Base-by-base conservation (phyloP, 2,888 invertebrate species). In the Mongoloraphidia duomilia region DNA sequence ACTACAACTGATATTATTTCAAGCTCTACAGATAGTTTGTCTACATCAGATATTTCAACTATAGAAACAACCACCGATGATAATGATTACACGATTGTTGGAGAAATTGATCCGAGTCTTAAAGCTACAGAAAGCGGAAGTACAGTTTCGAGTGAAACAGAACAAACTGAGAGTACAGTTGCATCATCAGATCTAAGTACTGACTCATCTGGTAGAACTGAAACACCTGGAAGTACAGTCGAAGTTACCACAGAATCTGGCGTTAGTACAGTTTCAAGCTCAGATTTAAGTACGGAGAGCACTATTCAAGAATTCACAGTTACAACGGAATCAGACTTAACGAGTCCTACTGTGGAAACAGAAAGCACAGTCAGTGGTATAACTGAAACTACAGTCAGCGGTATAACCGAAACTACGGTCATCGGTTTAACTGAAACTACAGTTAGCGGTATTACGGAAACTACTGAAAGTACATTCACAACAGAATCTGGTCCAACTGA, bases 291-390 rank as follows among this genome's bases (percentile, higher is more conserved):
- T 26, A 26, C 26, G 26, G 26, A 26, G 5, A 26, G 26, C 26
- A 26, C 26, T 6, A 26, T 26, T 6, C 26, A 26, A 26, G 26
- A 1, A 6, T 48, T 55, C 34, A 53, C 56, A 3, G 52, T 48
- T n/a, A 52, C 54, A 17, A 55, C 54, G 3, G 58, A 53, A 42
- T 47, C 47, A 6, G 35, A 43, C 34, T 41, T 38, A n/a, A 50
- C 57, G 17, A 50, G 41, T 34, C 56, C 43, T 49, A 55, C 58
- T 12, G 58, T 55, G 36, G 26, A 49, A 49, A 49, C 49, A 34
- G 54, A 53, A 46, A 10, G 36, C 34, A 49, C 49, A 9, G 34
- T 35, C 13, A n/a, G 11, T 11, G 26, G 33, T 41, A 47, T 50
- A 49, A 49, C 49, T 34, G 54, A 53, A 41, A 10, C 35, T 34